A percentile compares a stretch with the other conserved stretches of the same genome.
phyloP scores from a whole-genome alignment of 2,888 invertebrate genomes.

The Rhagonycha fulva region DNA sequence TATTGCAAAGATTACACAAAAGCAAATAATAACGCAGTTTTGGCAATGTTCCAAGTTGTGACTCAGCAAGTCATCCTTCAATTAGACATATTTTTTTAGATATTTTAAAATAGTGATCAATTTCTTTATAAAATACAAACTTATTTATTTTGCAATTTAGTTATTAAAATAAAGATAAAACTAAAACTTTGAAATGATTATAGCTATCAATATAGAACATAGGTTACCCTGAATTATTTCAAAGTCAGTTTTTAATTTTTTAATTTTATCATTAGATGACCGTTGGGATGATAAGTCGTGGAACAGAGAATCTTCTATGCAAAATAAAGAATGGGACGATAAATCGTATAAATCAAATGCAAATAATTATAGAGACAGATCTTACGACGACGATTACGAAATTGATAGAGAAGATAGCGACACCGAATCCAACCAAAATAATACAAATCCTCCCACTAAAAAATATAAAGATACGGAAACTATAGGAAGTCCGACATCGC shows the following conservation, averaged over 20 bases:
- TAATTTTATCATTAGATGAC: slow-evolving; percentile 24
- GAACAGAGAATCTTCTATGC: slow-evolving; percentile 45
- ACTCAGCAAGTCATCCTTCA: neutral
- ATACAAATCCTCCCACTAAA: slow-evolving; percentile 24
- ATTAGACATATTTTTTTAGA: neutral
- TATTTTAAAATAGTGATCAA: neutral
- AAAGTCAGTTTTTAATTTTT: neutral
- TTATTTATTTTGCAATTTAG: neutral
- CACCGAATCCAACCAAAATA: slow-evolving; percentile 59
- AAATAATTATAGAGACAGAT: slow-evolving; percentile 46
- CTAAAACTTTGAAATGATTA: neutral
- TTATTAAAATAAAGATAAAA: neutral
- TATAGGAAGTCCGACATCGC: slow-evolving; percentile 37
- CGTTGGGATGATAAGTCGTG: slow-evolving; percentile 50
- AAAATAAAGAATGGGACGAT: slow-evolving; percentile 47
- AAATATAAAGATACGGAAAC: slow-evolving; percentile 44
- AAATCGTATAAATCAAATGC: slow-evolving; percentile 37
- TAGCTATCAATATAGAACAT: neutral
- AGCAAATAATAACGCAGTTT: neutral
- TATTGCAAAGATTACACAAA: neutral
- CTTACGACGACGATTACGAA: slow-evolving; percentile 64
- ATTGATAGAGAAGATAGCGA: slow-evolving; percentile 72
- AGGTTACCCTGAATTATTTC: neutral
- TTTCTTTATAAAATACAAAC: neutral
- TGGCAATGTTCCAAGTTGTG: neutral